phyloP scores from a whole-genome alignment of 2,888 invertebrate species.

The Lottia gigantea region DNA sequence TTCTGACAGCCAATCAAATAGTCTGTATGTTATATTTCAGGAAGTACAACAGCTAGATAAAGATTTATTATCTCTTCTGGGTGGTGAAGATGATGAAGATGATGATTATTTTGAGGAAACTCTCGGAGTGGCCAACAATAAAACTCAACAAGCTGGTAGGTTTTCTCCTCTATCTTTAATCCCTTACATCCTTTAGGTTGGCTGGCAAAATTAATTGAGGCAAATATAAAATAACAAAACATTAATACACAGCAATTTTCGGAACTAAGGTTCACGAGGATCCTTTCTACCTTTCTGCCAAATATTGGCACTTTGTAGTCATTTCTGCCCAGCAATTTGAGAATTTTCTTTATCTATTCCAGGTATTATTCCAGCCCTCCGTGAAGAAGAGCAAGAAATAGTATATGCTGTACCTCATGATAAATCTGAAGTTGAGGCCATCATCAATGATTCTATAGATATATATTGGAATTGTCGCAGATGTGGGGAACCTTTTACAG shows the following conservation, averaged over 20 bases:
- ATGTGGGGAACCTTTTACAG: conserved; percentile 55
- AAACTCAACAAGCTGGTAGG: too few species aligned
- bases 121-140: neutral
- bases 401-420: conserved; percentile 60
- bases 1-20: neutral
- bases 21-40: neutral
- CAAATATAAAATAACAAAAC: too few species aligned
- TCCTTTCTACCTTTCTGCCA: too few species aligned
- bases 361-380: conserved; percentile 22
- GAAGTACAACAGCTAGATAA: neutral
- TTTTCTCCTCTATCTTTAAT: too few species aligned
- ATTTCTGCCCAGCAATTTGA: too few species aligned
- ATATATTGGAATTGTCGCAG: conserved; percentile 57
- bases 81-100: conserved; percentile 41
- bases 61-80: conserved; percentile 22
- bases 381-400: conserved; percentile 38
- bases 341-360: neutral
- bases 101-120: conserved; percentile 15
- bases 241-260: too few species aligned
- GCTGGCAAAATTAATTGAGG: too few species aligned
- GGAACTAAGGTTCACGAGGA: too few species aligned
- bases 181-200: too few species aligned
- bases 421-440: conserved; percentile 49
- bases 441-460: conserved; percentile 55
- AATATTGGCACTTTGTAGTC: too few species aligned